Conservation (phyloP, 2,888 invertebrate genomes). For the Caenorhabditis afra region DNA sequence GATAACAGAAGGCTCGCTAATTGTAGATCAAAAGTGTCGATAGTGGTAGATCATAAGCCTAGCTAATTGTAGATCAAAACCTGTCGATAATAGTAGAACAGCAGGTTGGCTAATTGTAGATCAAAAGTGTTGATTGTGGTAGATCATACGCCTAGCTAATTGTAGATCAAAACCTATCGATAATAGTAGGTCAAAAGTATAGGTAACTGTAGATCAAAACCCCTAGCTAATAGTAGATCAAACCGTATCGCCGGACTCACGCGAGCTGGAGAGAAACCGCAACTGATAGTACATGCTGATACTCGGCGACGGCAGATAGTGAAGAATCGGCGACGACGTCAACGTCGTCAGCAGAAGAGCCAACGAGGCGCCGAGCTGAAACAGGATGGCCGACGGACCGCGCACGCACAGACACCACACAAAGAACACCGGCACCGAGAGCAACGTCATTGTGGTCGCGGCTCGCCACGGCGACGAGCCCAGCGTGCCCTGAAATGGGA, state of each 20-base stretch:
- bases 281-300: slow-evolving; percentile 66
- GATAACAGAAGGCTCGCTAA: no score
- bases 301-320: slow-evolving; percentile 70
- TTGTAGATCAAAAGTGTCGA: no score
- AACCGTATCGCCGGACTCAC: slow-evolving; percentile 52
- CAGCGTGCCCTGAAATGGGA: slow-evolving; percentile 62
- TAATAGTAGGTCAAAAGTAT: no score
- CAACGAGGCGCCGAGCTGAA: slow-evolving; percentile 61
- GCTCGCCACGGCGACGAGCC: slow-evolving; percentile 70
- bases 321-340: slow-evolving; percentile 67
- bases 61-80: no score
- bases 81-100: no score
- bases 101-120: no score
- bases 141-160: no score
- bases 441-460: slow-evolving; percentile 65
- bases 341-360: slow-evolving; percentile 60
- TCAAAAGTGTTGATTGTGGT: no score
- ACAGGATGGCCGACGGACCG: slow-evolving; percentile 59
- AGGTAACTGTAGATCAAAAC: no score
- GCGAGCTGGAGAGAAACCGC: slow-evolving; percentile 60
- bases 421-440: slow-evolving; percentile 63
- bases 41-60: no score
- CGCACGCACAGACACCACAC: slow-evolving; percentile 63
- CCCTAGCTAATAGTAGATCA: no score
- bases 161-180: no score